Percentiles rank a stretch among this genome's conserved stretches.
These are phyloP conservation scores for Podiceps cristatus DNA, from an alignment of 2,113 vertebrate species.

Conservation along the genomic window DNA sequence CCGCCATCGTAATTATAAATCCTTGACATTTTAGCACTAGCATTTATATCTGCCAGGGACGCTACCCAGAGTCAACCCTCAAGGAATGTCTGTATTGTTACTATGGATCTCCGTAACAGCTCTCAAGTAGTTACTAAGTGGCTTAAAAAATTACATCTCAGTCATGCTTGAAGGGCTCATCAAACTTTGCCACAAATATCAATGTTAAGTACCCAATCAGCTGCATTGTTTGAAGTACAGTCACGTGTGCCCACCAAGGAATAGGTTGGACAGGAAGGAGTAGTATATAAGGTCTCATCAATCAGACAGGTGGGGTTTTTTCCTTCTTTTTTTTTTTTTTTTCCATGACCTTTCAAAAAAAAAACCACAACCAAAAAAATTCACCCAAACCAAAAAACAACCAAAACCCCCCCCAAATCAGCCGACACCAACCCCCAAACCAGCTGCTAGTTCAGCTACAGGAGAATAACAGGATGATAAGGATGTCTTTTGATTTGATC, in stretches of 20 bases:
- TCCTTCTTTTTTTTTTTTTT: background rate
- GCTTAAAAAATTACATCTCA: slow-evolving; percentile 67
- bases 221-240: slow-evolving; percentile 52
- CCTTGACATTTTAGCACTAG: slow-evolving; percentile 75
- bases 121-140: slow-evolving; percentile 68
- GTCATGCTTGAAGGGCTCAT: slow-evolving; percentile 58
- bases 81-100: slow-evolving; percentile 67
- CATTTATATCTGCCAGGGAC: slow-evolving; percentile 58
- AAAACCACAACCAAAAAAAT: background rate
- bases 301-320: background rate
- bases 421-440: background rate
- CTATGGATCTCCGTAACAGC: slow-evolving; percentile 41
- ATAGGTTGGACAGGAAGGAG: slow-evolving; percentile 55
- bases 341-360: slow-evolving; percentile 49
- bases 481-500: background rate
- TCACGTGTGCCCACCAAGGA: slow-evolving; percentile 2
- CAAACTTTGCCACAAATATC: slow-evolving; percentile 61
- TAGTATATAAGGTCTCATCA: background rate
- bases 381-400: background rate
- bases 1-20: slow-evolving; percentile 76
- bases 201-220: slow-evolving; percentile 70
- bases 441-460: background rate
- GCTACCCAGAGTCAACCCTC: slow-evolving; percentile 62
- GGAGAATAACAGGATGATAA: background rate
- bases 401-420: background rate